Conservation (phyloP, 2,113 vertebrate species). For the Sus scrofa region DNA sequence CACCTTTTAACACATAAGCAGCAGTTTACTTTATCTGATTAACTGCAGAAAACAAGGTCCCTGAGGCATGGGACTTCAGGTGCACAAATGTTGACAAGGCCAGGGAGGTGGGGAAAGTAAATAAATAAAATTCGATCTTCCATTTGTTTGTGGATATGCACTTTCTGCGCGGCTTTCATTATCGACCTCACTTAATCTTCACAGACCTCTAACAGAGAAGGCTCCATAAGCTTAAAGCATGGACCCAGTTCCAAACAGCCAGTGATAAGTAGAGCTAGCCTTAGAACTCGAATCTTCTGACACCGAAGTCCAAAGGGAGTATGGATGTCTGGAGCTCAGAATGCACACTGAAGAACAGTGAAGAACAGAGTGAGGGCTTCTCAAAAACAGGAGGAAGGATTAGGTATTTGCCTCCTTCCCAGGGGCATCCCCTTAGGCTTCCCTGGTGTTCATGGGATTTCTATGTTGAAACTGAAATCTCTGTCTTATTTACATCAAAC, state of each 20-base stretch:
- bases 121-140: background rate
- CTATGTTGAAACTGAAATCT: background rate
- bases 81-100: background rate
- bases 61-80: background rate
- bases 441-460: background rate
- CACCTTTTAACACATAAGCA: background rate
- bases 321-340: background rate
- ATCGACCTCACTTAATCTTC: background rate
- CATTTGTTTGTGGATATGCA: background rate
- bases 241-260: background rate
- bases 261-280: background rate
- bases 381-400: background rate
- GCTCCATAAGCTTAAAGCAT: background rate
- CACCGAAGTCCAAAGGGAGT: background rate
- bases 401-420: background rate
- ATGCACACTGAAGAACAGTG: background rate
- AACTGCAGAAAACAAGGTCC: background rate
- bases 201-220: background rate
- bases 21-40: constrained; percentile 10
- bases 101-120: background rate
- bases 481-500: background rate
- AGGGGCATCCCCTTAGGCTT: background rate
- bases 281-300: background rate
- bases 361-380: background rate
- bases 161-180: constrained; percentile 1